Evolutionary conservation across 2,797 vertebrate genomes (phyloP).

Genomic region (Coilia nasus): DNA sequence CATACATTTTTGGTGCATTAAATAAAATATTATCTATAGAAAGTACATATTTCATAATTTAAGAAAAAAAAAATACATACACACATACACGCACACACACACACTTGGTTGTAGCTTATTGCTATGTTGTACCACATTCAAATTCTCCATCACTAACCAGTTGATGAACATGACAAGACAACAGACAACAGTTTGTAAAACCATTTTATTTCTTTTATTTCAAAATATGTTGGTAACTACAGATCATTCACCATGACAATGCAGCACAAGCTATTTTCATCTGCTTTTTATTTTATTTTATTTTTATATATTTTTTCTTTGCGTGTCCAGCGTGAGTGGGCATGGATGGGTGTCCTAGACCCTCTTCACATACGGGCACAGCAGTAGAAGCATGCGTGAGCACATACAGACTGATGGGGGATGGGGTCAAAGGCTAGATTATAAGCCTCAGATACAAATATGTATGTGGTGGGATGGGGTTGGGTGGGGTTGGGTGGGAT

Average conservation of each 20-base stretch:
- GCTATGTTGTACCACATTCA: no score
- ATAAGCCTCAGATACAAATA: not conserved
- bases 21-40: not conserved
- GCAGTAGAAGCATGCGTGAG: slow-evolving; percentile 54
- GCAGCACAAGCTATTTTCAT: slow-evolving; percentile 61
- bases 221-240: slow-evolving; percentile 66
- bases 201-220: slow-evolving; percentile 61
- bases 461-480: not conserved
- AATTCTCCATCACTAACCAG: no score
- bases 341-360: slow-evolving; percentile 32
- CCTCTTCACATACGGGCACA: not conserved
- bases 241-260: slow-evolving; percentile 53
- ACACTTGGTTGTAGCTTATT: no score
- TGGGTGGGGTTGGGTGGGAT: not conserved
- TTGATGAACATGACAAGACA: not conserved
- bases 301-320: slow-evolving; percentile 43
- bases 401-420: slow-evolving; percentile 49
- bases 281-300: not conserved
- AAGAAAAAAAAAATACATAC: not conserved
- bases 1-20: not conserved
- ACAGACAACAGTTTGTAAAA: not conserved
- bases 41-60: not conserved
- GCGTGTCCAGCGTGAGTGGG: slow-evolving; percentile 54
- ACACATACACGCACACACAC: no score
- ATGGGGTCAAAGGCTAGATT: slow-evolving; percentile 7